phyloP scores from a whole-genome alignment of 2,797 vertebrate genomes.

The Anas georgica region DNA sequence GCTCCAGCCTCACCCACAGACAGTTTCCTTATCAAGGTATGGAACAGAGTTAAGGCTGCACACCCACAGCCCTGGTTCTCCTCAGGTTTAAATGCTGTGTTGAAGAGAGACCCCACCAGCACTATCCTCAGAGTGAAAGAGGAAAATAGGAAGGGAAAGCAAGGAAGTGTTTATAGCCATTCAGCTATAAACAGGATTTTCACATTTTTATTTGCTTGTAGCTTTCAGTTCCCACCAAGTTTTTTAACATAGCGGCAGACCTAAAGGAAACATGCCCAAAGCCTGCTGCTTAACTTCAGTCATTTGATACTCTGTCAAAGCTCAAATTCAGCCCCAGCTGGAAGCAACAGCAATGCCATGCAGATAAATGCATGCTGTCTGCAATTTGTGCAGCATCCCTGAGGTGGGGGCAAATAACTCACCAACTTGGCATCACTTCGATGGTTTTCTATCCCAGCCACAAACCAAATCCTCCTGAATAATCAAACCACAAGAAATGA shows the following conservation, averaged over 20 bases:
- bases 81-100: background rate
- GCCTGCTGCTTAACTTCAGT: background rate
- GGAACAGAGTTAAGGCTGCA: background rate
- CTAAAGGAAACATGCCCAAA: background rate
- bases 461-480: background rate
- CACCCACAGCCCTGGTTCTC: background rate
- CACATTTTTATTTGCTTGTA: background rate
- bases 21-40: background rate
- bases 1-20: rapidly evolving
- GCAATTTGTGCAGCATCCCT: background rate
- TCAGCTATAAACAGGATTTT: background rate
- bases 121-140: background rate
- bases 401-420: background rate
- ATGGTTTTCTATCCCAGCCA: background rate
- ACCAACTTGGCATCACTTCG: background rate
- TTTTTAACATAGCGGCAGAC: background rate
- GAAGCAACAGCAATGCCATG: background rate
- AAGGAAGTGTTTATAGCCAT: background rate
- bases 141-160: background rate
- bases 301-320: background rate
- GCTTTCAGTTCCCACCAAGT: background rate
- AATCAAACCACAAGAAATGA: background rate
- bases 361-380: background rate
- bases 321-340: background rate
- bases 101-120: background rate